These are phyloP conservation scores for Atlantisia rogersi DNA, from an alignment of 2,113 vertebrate species.

Conservation along the genomic window DNA sequence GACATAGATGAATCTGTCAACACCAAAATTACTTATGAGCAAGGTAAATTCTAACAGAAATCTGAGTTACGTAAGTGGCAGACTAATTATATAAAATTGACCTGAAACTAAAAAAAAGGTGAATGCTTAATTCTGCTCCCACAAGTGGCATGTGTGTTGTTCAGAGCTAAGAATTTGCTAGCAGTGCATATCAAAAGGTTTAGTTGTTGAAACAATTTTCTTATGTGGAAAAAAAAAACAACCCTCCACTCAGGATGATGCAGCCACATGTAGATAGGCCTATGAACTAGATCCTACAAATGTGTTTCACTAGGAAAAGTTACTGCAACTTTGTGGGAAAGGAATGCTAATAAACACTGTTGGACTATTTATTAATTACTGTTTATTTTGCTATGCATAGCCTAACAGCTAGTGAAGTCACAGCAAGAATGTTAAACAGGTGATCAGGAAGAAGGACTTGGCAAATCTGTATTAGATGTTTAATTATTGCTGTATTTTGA, in stretches of 20 bases:
- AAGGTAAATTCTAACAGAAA: background rate
- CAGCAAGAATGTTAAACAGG: background rate
- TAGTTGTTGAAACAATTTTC: background rate
- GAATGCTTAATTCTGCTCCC: background rate
- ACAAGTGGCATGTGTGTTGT: accelerated
- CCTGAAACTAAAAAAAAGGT: background rate
- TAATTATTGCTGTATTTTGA: background rate
- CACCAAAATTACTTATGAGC: background rate
- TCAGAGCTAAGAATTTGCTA: background rate
- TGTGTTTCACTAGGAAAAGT: background rate
- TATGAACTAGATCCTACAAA: background rate
- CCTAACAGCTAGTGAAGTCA: background rate
- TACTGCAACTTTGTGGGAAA: background rate
- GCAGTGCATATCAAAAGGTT: background rate
- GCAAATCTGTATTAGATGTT: background rate
- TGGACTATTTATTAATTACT: background rate
- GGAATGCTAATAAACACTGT: background rate
- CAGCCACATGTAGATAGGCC: background rate
- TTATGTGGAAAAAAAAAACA: background rate
- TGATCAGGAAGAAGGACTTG: background rate
- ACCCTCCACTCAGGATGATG: background rate
- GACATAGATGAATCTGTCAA: background rate
- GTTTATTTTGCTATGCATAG: background rate
- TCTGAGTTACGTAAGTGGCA: background rate
- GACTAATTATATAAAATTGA: background rate